phyloP scores from a whole-genome alignment of 2,113 vertebrate species.

The Carlito syrichta region DNA sequence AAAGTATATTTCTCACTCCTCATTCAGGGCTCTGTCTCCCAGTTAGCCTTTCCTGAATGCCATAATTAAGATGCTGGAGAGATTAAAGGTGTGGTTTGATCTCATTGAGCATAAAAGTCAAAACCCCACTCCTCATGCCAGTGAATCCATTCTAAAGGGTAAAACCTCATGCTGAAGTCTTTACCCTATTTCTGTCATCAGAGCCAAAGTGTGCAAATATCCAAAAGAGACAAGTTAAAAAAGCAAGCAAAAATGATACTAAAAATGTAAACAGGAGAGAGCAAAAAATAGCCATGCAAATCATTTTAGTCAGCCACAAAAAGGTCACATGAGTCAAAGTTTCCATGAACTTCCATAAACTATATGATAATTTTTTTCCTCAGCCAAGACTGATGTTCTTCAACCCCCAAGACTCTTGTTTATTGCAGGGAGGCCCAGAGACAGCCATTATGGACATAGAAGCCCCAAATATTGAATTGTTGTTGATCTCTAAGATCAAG shows the following conservation, averaged over 20 bases:
- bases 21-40: not conserved
- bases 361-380: slow-evolving; percentile 53
- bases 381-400: slow-evolving; percentile 20
- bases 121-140: not conserved
- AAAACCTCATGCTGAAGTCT: not conserved
- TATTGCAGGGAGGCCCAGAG: not conserved
- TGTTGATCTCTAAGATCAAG: not conserved
- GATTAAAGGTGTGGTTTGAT: not conserved
- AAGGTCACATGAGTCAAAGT: slow-evolving; percentile 76
- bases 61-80: not conserved
- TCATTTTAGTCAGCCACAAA: slow-evolving; percentile 74
- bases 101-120: not conserved
- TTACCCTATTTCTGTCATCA: slow-evolving; percentile 42
- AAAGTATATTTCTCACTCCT: not conserved
- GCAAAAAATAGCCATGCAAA: slow-evolving; percentile 76
- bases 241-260: slow-evolving; percentile 41
- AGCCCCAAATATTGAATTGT: not conserved
- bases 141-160: not conserved
- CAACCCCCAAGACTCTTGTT: not conserved
- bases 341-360: slow-evolving; percentile 76
- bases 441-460: not conserved
- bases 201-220: slow-evolving; percentile 55
- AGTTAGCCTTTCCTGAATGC: not conserved
- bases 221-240: slow-evolving; percentile 62
- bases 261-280: slow-evolving; percentile 79